These are phyloP conservation scores for Crenichthys baileyi DNA, from an alignment of 2,797 vertebrate genomes.

Conservation along the genomic window DNA sequence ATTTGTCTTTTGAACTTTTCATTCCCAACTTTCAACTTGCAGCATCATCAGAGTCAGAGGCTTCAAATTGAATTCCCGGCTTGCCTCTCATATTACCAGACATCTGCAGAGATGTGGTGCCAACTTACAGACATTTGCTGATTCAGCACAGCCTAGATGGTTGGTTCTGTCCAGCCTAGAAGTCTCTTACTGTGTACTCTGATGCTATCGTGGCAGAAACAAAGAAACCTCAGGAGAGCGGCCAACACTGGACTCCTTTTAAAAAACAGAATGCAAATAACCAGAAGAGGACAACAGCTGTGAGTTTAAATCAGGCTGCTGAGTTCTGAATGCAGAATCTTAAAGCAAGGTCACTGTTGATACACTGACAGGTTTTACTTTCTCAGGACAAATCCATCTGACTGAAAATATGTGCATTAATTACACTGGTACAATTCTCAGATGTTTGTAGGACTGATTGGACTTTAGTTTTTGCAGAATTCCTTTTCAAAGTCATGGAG, in stretches of 20 bases:
- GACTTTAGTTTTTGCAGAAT: too few relatives aligned
- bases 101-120: conserved; percentile 1
- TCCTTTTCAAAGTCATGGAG: too few relatives aligned
- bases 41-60: neutral
- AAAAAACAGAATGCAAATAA: neutral
- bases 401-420: too few relatives aligned
- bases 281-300: neutral
- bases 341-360: too few relatives aligned
- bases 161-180: neutral
- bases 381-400: too few relatives aligned
- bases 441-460: too few relatives aligned
- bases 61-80: neutral
- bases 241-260: neutral
- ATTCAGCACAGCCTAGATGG: conserved; percentile 1
- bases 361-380: too few relatives aligned
- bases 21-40: neutral
- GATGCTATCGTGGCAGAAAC: neutral
- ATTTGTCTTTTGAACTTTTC: neutral
- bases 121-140: conserved; percentile 2
- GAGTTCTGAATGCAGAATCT: too few relatives aligned
- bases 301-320: neutral
- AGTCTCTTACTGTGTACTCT: neutral
- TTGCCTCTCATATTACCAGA: neutral
- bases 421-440: too few relatives aligned
- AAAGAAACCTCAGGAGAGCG: neutral